phyloP scores from a whole-genome alignment of 1,140 invertebrate genomes.

The Atopsyche davidsoni region DNA sequence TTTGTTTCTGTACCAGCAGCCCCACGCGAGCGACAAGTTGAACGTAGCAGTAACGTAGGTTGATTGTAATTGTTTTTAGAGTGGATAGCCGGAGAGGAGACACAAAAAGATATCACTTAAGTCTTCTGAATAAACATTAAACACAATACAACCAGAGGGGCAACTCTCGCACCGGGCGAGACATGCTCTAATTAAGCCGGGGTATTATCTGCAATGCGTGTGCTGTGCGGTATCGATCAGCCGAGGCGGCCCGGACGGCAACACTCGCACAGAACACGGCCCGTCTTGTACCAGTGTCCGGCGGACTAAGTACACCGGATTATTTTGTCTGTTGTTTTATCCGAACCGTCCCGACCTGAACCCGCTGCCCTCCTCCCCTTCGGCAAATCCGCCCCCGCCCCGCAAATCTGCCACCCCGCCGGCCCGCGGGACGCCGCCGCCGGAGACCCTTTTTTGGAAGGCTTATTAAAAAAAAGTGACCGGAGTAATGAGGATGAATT shows the following conservation, averaged over 20 bases:
- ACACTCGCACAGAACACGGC: not conserved
- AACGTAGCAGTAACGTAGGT: no score
- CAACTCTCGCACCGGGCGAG: no score
- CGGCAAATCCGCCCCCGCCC: not conserved
- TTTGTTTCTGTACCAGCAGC: no score
- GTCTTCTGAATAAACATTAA: no score
- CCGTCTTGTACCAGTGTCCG: constrained; percentile 9
- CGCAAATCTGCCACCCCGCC: not conserved
- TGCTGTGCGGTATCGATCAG: no score
- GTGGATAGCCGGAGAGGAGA: no score
- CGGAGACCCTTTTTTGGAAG: constrained; percentile 17
- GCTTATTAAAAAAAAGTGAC: constrained; percentile 28
- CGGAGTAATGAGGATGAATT: constrained; percentile 28
- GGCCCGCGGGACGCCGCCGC: not conserved
- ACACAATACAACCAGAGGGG: no score
- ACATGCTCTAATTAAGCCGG: not conserved
- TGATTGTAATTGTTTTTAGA: no score
- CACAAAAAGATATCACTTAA: no score
- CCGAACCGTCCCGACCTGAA: constrained; percentile 1
- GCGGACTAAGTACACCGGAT: constrained; percentile 23
- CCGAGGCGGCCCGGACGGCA: not conserved
- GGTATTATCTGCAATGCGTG: constrained; percentile 11
- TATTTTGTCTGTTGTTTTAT: constrained; percentile 30
- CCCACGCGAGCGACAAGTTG: no score
- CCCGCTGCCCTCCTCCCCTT: not conserved